Base-by-base conservation (phyloP, 2,113 vertebrate genomes). In the Tamias sibiricus region DNA sequence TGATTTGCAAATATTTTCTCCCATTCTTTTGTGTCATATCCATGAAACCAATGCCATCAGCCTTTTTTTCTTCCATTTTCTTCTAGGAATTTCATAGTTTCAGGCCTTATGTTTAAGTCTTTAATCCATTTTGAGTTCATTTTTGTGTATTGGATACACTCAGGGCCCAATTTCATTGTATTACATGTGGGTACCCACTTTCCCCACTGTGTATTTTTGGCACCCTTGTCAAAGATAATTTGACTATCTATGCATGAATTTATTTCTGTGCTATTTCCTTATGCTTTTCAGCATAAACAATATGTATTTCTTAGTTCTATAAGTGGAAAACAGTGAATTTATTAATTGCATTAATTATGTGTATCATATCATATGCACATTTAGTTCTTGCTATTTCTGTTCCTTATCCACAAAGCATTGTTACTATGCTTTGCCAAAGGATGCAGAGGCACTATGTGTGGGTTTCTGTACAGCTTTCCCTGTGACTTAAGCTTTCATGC, bases 301-400 rank as follows among this genome's bases (percentile, higher is more conserved):
- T 17, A 28, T 54, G 8, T 2, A 30, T 79, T 54, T 74, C 13
- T 82, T 42, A 66, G 54, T 95, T 94, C 37, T 40, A 11, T 49
- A 59, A 54, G 28, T 92, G 80, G 81, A 83, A 90, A 75, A 87
- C 16, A 85, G 30, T 87, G 54, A 96, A 11, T 87, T 74, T 94
- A 83, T 16, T 86, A 74, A 64, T 79, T 79, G 8, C 35, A 84
- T 14, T 87, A 76, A 47, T 62, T 62, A 62, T 86, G 32, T 64
- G 17, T 2, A 68, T 75, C 32, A 42, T 69, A 87, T 90, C 68
- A 17, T n/a, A n/a, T 68, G 62, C 68, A 86, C 69, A n/a, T 92
- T 1, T 68, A 59, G 83, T 30, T 26, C 22, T 90, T 74, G 64
- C 16, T 69, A 94, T 68, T 86, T 84, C 83, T 94, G 30, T 24